phyloP scores from a whole-genome alignment of 2,888 invertebrate genomes.

The Julus scandinavius region DNA sequence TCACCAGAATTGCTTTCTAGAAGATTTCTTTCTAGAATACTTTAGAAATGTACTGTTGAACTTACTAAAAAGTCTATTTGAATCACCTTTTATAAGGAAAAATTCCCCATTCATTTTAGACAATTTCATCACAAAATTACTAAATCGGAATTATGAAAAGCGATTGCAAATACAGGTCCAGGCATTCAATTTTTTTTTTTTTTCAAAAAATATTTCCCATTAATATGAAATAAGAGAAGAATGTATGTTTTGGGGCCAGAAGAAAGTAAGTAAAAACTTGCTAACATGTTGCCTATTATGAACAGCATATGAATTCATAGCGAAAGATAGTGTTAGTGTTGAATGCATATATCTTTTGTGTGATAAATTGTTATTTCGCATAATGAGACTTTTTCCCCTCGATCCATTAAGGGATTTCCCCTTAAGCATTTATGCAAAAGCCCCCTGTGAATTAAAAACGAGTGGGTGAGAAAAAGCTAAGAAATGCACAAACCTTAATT shows the following conservation, averaged over 20 bases:
- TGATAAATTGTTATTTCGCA: constrained; percentile 53
- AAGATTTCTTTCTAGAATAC: too few relatives aligned
- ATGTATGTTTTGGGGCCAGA: constrained; percentile 27
- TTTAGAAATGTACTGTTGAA: too few relatives aligned
- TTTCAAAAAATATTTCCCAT: too few relatives aligned
- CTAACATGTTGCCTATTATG: not conserved
- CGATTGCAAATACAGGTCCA: too few relatives aligned
- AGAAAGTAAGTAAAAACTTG: not conserved
- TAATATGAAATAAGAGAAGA: not conserved
- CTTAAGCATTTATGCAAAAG: not conserved
- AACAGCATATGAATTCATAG: not conserved
- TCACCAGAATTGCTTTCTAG: too few relatives aligned
- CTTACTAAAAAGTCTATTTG: too few relatives aligned
- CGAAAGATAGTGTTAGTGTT: not conserved
- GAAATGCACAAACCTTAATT: constrained; percentile 27
- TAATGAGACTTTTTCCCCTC: constrained; percentile 39
- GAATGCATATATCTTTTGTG: constrained; percentile 43
- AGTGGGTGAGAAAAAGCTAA: not conserved
- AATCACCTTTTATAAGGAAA: too few relatives aligned
- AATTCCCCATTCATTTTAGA: too few relatives aligned
- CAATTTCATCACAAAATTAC: too few relatives aligned
- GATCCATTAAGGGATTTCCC: constrained; percentile 47
- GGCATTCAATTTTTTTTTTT: too few relatives aligned
- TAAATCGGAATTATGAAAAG: too few relatives aligned
- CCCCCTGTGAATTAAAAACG: not conserved